Evolutionary conservation across 2,113 vertebrate species (phyloP), one percentile per base, ranked within the genome.

Genomic region (Burhinus bistriatus): DNA sequence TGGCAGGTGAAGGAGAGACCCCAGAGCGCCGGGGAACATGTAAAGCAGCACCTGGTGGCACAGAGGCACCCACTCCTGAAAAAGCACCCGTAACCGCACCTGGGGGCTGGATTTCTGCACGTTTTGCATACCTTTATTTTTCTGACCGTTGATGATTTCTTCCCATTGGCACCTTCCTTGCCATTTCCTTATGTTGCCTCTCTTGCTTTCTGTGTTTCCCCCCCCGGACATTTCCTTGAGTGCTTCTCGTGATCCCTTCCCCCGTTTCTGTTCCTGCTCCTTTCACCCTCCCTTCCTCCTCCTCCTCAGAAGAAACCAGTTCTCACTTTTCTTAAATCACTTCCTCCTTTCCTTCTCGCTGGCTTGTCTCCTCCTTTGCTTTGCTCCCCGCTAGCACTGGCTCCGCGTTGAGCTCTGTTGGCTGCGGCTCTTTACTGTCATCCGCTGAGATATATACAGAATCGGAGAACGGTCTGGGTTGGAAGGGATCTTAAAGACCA

Each of bases 341-440:
- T 86, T 82, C 81, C 68, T 52, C 30, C 23, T 86, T 38, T 18
- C 55, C 51, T 47, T 52, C 38, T 71, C n/a, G 20, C 40, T 65
- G 34, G 1, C 12, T 12, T 19, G 1, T 7, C 38, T 13, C 20
- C 55, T 83, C 66, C 65, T 34, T 7, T 2, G 36, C 75, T 40
- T 36, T 5, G 19, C 57, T 44, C 58, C 32, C 40, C 15, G 0
- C 20, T 7, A 6, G 34, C 47, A 2, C 2, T 3, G 22, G 10
- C 72, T 57, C 62, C 1, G 9, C 3, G 12, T 5, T 42, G 36
- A 9, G 51, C 42, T 65, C 38, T 4, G 22, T 20, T 2, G 34
- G 18, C 71, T 20, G 38, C 18, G 0, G 27, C 26, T 55, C 40
- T 54, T 70, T 6, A 2, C 34, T 59, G 42, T 32, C 38, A 52